phyloP scores from a whole-genome alignment of 2,888 invertebrate species.

The Cephus spinipes region DNA sequence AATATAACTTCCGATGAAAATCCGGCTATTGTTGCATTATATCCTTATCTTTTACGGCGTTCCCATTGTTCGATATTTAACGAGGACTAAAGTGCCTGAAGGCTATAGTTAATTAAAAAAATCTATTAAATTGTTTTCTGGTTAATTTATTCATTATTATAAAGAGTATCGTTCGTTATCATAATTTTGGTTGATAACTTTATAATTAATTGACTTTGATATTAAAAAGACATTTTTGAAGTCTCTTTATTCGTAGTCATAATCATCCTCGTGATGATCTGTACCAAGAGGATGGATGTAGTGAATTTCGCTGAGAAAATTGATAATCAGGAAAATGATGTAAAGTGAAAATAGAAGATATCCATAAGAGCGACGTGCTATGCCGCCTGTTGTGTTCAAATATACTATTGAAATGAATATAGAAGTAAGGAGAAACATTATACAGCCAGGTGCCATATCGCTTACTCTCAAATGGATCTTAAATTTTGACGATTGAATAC shows the following conservation, averaged over 20 bases:
- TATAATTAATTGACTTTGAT: no score
- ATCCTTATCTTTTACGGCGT: neutral
- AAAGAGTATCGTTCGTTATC: neutral
- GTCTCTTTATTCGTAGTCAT: neutral
- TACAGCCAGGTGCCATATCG: constrained; percentile 65
- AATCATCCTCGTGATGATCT: constrained; percentile 49
- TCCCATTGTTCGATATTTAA: neutral
- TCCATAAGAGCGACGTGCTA: constrained; percentile 67
- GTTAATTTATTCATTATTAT: neutral
- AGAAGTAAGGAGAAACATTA: constrained; percentile 66
- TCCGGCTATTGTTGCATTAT: neutral
- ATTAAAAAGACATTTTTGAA: neutral
- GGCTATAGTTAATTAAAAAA: neutral
- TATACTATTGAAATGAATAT: constrained; percentile 65
- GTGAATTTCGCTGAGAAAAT: constrained; percentile 67
- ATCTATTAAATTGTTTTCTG: neutral
- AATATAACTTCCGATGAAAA: neutral
- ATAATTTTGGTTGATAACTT: no score
- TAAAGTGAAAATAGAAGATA: constrained; percentile 68
- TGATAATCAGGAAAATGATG: constrained; percentile 67
- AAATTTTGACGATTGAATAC: constrained; percentile 32
- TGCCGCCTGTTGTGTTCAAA: constrained; percentile 66
- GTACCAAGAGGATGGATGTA: constrained; percentile 63
- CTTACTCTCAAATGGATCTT: constrained; percentile 58
- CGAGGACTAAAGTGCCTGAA: neutral